Evolutionary conservation across 2,113 vertebrate genomes (phyloP), one percentile per base, ranked within the genome.

Genomic region (Chloropsis cyanopogon): DNA sequence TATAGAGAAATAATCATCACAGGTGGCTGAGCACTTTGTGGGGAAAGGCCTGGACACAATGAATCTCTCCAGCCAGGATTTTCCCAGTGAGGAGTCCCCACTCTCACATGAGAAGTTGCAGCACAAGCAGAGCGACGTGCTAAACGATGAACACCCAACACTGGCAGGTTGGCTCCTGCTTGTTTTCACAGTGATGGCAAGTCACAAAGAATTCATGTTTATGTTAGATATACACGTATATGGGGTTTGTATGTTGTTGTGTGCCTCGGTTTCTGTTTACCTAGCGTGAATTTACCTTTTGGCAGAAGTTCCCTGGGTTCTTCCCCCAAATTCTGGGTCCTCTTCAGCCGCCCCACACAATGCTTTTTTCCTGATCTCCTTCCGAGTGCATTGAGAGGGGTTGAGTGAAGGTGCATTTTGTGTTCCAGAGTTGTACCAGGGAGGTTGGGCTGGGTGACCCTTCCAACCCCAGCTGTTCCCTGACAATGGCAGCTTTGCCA

Each of bases 401-500:
- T 64, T 66, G 23, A 29, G 6, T 4, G 7, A 1, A 9, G 42
- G 10, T 59, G 41, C 41, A 7, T 37, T 31, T 79, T 33, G 6
- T 22, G 1, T 20, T 26, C 0, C 17, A 4, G 23, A 3, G 1
- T 7, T 35, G 25, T 10, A 35, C 20, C 28, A 16, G 44, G 29
- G 39, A 24, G 24, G 0, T 7, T 49, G 57, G 20, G 0, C 41
- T 1, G 25, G 12, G 0, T 22, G 25, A 7, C 50, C 18, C 21
- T 23, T 23, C 22, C n/a, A 39, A 1, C 12, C 28, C 1, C 1
- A 63, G 15, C n/a, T 19, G 1, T 10, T 5, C 47, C 47, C 0
- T 16, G 33, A 4, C 26, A 52, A 6, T 3, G 33, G 31, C 37
- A 57, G 15, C 56, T 25, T 35, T 57, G 64, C 33, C 22, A 39